Percentiles rank a stretch among this genome's conserved stretches.
Evolutionary conservation across 2,888 invertebrate genomes (phyloP).

Genomic region (Sinopyrophorus schimmeli): DNA sequence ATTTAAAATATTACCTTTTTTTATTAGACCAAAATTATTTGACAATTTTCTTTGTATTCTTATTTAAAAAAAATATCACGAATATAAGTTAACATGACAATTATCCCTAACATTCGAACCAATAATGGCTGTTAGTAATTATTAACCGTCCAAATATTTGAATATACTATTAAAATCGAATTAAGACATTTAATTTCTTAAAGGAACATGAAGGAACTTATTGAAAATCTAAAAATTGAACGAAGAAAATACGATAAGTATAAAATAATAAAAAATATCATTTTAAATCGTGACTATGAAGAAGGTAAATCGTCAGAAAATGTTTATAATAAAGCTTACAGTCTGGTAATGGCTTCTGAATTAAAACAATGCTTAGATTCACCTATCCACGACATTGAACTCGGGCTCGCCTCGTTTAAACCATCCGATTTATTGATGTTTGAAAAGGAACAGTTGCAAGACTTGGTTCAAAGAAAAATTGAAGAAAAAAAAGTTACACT

Average conservation of each 20-base stretch:
- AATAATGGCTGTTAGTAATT: too few relatives aligned
- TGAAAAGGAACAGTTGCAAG: constrained; percentile 48
- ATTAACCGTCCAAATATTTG: too few relatives aligned
- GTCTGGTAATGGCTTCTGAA: constrained; percentile 40
- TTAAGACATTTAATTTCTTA: too few relatives aligned
- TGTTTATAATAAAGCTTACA: constrained; percentile 44
- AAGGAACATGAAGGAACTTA: constrained; percentile 42
- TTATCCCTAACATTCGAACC: too few relatives aligned
- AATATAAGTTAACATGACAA: too few relatives aligned
- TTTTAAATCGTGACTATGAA: constrained; percentile 41
- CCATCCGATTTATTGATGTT: constrained; percentile 45
- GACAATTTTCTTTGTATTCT: too few relatives aligned
- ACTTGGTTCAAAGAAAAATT: constrained; percentile 44
- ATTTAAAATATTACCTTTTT: too few relatives aligned
- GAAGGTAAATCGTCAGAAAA: constrained; percentile 38
- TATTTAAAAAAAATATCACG: too few relatives aligned
- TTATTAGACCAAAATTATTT: too few relatives aligned
- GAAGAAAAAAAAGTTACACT: constrained; percentile 44
- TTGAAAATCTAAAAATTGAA: constrained; percentile 42
- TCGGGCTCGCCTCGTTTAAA: constrained; percentile 42
- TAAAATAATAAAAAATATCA: constrained; percentile 42
- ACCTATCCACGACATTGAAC: constrained; percentile 4
- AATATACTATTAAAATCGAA: too few relatives aligned
- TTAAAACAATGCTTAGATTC: constrained; percentile 17
- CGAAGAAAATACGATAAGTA: constrained; percentile 40